Conservation (phyloP, 2,888 invertebrate species). For the Priocnemis perturbator region DNA sequence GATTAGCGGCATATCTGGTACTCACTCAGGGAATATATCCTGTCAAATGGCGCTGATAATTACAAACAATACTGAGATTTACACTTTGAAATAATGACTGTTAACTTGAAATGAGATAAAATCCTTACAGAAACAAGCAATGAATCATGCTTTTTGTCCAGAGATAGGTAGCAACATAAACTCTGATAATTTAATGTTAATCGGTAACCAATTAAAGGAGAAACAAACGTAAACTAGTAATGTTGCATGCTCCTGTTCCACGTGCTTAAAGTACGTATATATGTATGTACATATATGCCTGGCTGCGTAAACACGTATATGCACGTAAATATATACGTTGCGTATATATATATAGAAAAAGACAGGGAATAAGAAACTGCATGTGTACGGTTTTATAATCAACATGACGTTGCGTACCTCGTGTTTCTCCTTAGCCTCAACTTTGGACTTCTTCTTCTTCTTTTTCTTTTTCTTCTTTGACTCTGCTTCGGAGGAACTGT, state of each 20-base stretch:
- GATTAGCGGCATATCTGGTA: constrained; percentile 74
- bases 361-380: constrained; percentile 46
- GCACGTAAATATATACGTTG: constrained; percentile 37
- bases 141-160: constrained; percentile 63
- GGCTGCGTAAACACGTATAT: constrained; percentile 16
- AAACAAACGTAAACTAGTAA: constrained; percentile 50
- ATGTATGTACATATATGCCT: constrained; percentile 39
- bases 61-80: constrained; percentile 75
- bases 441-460: constrained; percentile 87
- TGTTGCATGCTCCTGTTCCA: constrained; percentile 54
- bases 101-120: constrained; percentile 69
- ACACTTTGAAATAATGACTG: constrained; percentile 73
- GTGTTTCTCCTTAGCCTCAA: constrained; percentile 72
- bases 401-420: constrained; percentile 48
- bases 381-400: constrained; percentile 24
- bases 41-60: constrained; percentile 75
- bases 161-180: constrained; percentile 57
- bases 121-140: constrained; percentile 66
- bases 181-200: constrained; percentile 46
- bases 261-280: constrained; percentile 50
- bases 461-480: constrained; percentile 86
- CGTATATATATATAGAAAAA: constrained; percentile 52
- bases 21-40: constrained; percentile 75
- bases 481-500: constrained; percentile 84
- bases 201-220: constrained; percentile 48